These are phyloP conservation scores for Bujurquina vittata DNA, from an alignment of 2,113 vertebrate species.

Conservation along the genomic window DNA sequence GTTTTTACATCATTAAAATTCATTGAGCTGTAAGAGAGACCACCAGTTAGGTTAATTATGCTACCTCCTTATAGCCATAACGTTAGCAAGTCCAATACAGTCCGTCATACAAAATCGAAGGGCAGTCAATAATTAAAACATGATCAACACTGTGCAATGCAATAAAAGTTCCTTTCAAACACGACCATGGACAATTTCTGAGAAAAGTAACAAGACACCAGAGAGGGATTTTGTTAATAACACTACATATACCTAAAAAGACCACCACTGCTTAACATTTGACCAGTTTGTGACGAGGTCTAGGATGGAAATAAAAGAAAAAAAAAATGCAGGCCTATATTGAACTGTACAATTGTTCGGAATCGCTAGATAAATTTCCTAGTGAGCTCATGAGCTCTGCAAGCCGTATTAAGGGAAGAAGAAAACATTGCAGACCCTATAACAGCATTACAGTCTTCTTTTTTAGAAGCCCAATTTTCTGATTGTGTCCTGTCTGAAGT, in stretches of 20 bases:
- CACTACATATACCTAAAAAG: conserved; percentile 86
- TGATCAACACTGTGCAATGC: conserved; percentile 81
- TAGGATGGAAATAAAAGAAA: conserved; percentile 69
- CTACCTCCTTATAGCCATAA: conserved; percentile 64
- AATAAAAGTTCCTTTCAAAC: conserved; percentile 74
- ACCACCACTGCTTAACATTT: conserved; percentile 84
- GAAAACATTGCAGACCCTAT: conserved; percentile 85
- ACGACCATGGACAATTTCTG: conserved; percentile 68
- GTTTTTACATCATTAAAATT: conserved; percentile 76
- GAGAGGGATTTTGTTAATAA: conserved; percentile 79
- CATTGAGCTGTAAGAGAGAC: conserved; percentile 69
- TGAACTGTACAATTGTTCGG: conserved; percentile 94
- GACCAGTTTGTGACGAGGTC: conserved; percentile 72
- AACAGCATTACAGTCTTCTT: conserved; percentile 84
- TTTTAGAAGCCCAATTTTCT: conserved; percentile 44
- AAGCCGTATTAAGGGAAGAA: conserved; percentile 85
- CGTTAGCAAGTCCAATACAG: conserved; percentile 72
- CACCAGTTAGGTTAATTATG: conserved; percentile 67
- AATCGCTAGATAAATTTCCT: conserved; percentile 84
- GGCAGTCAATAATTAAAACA: conserved; percentile 74
- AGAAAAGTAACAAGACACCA: conserved; percentile 80
- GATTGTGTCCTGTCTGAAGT: conserved; percentile 52
- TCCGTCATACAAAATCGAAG: conserved; percentile 75
- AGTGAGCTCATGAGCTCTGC: conserved; percentile 65
- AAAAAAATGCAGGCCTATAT: conserved; percentile 70